Percentiles rank a stretch among this genome's conserved stretches.
These are phyloP conservation scores for Oithona nana DNA, from an alignment of 2,888 invertebrate genomes.

Conservation along the genomic window DNA sequence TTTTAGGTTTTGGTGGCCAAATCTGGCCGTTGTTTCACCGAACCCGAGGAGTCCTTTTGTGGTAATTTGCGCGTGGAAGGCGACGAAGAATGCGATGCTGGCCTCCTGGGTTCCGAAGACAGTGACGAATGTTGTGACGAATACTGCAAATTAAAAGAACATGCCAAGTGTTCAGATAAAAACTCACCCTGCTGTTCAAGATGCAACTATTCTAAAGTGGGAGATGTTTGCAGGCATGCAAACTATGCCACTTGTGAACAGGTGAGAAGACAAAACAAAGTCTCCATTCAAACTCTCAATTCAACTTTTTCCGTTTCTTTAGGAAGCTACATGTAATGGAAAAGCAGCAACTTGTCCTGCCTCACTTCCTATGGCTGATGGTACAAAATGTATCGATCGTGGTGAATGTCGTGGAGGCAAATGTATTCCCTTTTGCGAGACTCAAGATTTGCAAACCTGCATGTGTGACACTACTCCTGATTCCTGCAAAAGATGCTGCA, in stretches of 20 bases:
- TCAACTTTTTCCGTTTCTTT: not conserved
- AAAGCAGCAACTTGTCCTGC: constrained; percentile 57
- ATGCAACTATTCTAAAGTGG: constrained; percentile 61
- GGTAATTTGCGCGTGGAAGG: constrained; percentile 87
- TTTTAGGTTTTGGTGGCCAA: constrained; percentile 59
- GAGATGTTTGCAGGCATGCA: constrained; percentile 53
- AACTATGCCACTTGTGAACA: constrained; percentile 75
- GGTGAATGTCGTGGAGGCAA: constrained; percentile 72
- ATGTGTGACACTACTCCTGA: constrained; percentile 86
- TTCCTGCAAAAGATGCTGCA: constrained; percentile 83
- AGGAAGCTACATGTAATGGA: constrained; percentile 48
- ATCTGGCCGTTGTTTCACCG: constrained; percentile 73
- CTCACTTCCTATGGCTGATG: constrained; percentile 67
- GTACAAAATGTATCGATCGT: constrained; percentile 65
- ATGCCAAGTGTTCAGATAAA: constrained; percentile 80
- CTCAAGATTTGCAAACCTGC: constrained; percentile 64
- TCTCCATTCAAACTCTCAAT: too few relatives aligned
- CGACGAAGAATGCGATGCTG: constrained; percentile 91
- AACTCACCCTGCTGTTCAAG: constrained; percentile 88
- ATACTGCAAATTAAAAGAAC: constrained; percentile 63
- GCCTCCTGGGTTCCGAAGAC: constrained; percentile 74
- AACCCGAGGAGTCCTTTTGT: constrained; percentile 86
- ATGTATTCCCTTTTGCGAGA: constrained; percentile 87
- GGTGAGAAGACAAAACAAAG: too few relatives aligned
- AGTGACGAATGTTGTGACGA: constrained; percentile 85